Evolutionary conservation across 2,113 vertebrate genomes (phyloP), one percentile per base, ranked within the genome.

Genomic region (Neodontobutis hainanensis): DNA sequence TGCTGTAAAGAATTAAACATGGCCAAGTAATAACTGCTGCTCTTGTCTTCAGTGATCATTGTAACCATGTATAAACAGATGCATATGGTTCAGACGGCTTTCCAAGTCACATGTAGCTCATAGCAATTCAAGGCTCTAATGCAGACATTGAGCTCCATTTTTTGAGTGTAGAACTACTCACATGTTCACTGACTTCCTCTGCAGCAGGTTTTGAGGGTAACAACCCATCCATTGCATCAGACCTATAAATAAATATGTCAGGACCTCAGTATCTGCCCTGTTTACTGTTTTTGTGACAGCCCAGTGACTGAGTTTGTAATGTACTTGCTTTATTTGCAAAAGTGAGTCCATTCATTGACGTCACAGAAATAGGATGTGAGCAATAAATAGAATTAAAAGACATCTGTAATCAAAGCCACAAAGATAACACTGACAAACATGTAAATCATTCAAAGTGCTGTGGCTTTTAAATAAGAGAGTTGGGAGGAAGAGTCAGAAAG

Each of bases 391-490:
- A 60, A 68, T 52, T 19, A 42, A 35, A 68, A 15, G 15, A 46
- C 47, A 61, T 61, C 70, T 86, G 66, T 78, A 82, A 83, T 80
- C 70, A 73, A 35, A 14, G 40, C 47, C 32, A 35, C 67, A 66
- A 71, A 53, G 16, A 70, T 62, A 68, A 67, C 40, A 58, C 5
- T 51, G 27, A 65, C 43, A 66, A 59, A 73, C 66, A 38, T 46
- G 63, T 1, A 68, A 71, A 70, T 38, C 2, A 14, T 46, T 45
- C 34, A 48, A 67, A 78, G 71, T 57, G 50, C 27, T 61, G 56
- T 44, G 53, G 74, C 50, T 70, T 72, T 12, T 53, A 73, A 81
- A 85, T 85, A 65, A 84, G 52, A 87, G 74, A 65, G 51, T 5
- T 45, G 32, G 60, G 44, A 74, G 56, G 55, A 78, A 66, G 68